Conservation (phyloP, 2,797 vertebrate species). For the Myoxocephalus aenaeus region DNA sequence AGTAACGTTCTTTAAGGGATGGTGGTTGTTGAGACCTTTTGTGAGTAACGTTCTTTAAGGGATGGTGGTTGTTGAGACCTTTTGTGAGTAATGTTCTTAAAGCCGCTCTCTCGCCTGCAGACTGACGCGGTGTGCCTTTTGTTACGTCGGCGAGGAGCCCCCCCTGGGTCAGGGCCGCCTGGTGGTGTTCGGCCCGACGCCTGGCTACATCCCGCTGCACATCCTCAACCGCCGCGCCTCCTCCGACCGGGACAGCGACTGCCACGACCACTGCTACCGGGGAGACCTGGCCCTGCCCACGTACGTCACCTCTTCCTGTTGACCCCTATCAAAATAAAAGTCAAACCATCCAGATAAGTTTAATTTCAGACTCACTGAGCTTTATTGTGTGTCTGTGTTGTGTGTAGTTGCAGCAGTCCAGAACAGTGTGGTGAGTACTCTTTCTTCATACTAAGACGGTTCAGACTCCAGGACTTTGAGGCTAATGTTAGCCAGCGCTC, state of each 20-base stretch:
- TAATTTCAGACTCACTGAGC: too few relatives aligned
- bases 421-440: slow-evolving; percentile 67
- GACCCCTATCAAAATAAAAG: not conserved
- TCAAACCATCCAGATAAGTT: not conserved
- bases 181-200: slow-evolving; percentile 92
- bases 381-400: slow-evolving; percentile 11
- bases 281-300: slow-evolving; percentile 69
- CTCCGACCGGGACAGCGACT: slow-evolving; percentile 83
- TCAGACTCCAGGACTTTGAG: too few relatives aligned
- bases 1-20: too few relatives aligned
- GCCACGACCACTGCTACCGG: slow-evolving; percentile 84
- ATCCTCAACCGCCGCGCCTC: slow-evolving; percentile 84
- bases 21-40: too few relatives aligned
- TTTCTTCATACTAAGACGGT: not conserved
- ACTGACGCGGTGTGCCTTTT: slow-evolving; percentile 97
- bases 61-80: too few relatives aligned
- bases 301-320: slow-evolving; percentile 81
- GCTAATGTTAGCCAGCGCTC: too few relatives aligned
- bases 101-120: slow-evolving; percentile 28
- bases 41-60: too few relatives aligned
- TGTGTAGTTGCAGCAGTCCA: slow-evolving; percentile 69
- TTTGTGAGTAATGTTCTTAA: too few relatives aligned
- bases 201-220: slow-evolving; percentile 88
- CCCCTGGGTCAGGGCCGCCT: slow-evolving; percentile 94
- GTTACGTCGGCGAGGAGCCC: slow-evolving; percentile 92